phyloP scores from a whole-genome alignment of 2,113 vertebrate species.

The Cranoglanis bouderius region DNA sequence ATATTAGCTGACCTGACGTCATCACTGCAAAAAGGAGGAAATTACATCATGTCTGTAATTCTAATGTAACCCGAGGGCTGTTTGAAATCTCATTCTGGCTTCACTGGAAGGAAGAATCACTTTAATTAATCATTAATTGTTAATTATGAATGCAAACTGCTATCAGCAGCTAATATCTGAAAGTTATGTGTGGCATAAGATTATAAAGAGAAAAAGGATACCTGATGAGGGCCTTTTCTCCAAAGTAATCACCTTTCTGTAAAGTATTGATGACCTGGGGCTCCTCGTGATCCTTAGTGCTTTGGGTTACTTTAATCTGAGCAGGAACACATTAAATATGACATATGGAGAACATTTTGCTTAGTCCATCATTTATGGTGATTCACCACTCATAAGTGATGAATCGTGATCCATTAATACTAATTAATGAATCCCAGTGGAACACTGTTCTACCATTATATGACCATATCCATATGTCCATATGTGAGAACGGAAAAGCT shows the following conservation, averaged over 20 bases:
- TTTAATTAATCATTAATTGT: neutral
- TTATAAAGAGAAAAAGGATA: conserved; percentile 35
- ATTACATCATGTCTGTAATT: conserved; percentile 11
- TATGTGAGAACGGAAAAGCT: neutral
- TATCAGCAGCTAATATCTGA: conserved; percentile 1
- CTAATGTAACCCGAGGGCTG: neutral
- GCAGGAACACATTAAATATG: conserved; percentile 10
- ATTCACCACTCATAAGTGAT: neutral
- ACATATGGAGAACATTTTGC: neutral
- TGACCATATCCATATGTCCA: neutral
- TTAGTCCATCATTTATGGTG: neutral
- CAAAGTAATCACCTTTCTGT: conserved; percentile 76
- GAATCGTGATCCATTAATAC: neutral
- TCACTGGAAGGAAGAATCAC: neutral
- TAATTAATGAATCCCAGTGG: conserved; percentile 18
- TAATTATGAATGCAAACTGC: neutral
- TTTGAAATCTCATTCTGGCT: neutral
- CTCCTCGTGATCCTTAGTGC: conserved; percentile 62
- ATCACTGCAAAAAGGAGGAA: conserved; percentile 62
- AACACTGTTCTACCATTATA: neutral
- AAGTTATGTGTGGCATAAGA: neutral
- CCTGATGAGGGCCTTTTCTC: conserved; percentile 79
- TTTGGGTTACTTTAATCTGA: conserved; percentile 77
- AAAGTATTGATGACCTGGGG: conserved; percentile 75
- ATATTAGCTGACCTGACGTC: conserved; percentile 77